A percentile compares a stretch with the other conserved stretches of the same genome.
Conservation (phyloP, 1,140 invertebrate species). For the Drosophila sechellia region DNA sequence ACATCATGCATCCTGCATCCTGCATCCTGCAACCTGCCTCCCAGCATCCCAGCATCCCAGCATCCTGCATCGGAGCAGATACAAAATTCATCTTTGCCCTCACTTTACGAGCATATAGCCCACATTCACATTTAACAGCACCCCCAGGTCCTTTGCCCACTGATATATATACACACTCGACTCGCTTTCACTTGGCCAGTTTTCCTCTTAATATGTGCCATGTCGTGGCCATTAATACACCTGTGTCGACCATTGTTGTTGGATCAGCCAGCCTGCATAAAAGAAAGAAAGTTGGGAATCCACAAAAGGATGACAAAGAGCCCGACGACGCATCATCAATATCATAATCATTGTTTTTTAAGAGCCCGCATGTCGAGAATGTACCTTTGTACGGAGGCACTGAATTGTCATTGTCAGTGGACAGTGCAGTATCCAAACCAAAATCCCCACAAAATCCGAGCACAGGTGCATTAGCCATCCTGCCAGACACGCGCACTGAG, state of each 20-base stretch:
- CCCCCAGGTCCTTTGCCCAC: slow-evolving; percentile 2
- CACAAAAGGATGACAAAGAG: slow-evolving; percentile 29
- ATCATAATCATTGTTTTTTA: slow-evolving; percentile 39
- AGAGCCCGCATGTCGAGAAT: slow-evolving; percentile 31
- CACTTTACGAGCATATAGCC: not conserved
- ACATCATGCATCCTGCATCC: slow-evolving; percentile 6
- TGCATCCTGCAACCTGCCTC: not conserved
- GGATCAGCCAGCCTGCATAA: slow-evolving; percentile 27
- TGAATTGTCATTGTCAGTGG: not conserved
- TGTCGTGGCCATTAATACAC: slow-evolving; percentile 42
- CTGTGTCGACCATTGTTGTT: slow-evolving; percentile 31
- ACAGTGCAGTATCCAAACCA: slow-evolving; percentile 34
- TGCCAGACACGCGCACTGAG: not conserved
- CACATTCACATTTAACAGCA: not conserved
- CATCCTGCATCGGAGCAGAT: not conserved
- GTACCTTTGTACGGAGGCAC: not conserved
- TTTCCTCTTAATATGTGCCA: slow-evolving; percentile 38
- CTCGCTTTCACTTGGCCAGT: not conserved
- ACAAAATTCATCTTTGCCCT: not conserved
- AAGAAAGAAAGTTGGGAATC: slow-evolving; percentile 11
- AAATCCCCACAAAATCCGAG: slow-evolving; percentile 6
- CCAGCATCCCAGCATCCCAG: not conserved
- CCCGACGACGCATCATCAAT: slow-evolving; percentile 26
- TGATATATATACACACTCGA: not conserved
- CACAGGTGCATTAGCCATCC: slow-evolving; percentile 4